phyloP scores from a whole-genome alignment of 1,140 invertebrate species.

The Procambarus virginalis region DNA sequence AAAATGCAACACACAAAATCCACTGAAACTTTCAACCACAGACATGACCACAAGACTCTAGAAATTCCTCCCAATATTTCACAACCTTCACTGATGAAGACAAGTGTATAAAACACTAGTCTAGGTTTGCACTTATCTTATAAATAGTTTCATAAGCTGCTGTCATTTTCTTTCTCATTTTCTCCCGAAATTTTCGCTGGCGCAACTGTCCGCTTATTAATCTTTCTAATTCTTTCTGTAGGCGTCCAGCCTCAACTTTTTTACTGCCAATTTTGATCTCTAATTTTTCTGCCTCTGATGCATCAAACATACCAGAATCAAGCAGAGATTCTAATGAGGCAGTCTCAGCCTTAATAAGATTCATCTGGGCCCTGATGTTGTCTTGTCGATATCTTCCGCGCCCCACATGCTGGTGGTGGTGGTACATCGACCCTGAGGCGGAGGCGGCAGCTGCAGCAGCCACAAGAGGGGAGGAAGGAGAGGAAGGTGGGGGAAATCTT shows the following conservation, averaged over 20 bases:
- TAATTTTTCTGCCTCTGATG: slow-evolving; percentile 40
- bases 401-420: slow-evolving; percentile 18
- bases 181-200: slow-evolving; percentile 68
- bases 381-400: slow-evolving; percentile 61
- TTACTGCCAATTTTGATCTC: slow-evolving; percentile 57
- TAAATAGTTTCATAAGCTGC: slow-evolving; percentile 8
- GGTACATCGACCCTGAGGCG: slow-evolving; percentile 11
- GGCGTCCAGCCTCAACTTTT: slow-evolving; percentile 34
- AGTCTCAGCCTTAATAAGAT: slow-evolving; percentile 57
- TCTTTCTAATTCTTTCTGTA: slow-evolving; percentile 68
- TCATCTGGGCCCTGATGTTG: slow-evolving; percentile 62
- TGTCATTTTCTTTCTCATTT: slow-evolving; percentile 64
- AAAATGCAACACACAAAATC: slow-evolving; percentile 9
- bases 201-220: slow-evolving; percentile 69
- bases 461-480: slow-evolving; percentile 51
- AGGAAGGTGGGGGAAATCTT: slow-evolving; percentile 47
- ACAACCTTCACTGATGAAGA: slow-evolving; percentile 3
- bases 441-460: slow-evolving; percentile 40
- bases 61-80: slow-evolving; percentile 8
- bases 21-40: slow-evolving; percentile 17
- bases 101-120: background rate
- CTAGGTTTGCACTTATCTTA: background rate
- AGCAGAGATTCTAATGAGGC: slow-evolving; percentile 57
- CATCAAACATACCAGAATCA: slow-evolving; percentile 58
- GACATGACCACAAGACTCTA: background rate